Evolutionary conservation across 2,888 invertebrate species (phyloP).

Genomic region (Prostheceraeus crozeri): DNA sequence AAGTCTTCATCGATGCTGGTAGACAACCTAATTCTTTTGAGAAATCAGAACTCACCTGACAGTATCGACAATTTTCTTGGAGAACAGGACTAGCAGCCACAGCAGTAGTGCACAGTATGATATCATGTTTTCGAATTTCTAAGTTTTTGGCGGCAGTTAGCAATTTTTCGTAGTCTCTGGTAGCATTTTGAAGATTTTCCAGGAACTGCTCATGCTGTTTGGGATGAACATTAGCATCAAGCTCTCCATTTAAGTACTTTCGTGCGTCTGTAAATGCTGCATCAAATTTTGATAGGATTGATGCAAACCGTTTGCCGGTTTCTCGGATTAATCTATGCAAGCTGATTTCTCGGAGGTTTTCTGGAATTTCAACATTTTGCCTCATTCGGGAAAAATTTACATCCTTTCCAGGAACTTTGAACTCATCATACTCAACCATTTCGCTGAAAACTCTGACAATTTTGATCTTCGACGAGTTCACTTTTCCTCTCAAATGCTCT

Average conservation of each 20-base stretch:
- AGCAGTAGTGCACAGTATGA: slow-evolving; percentile 34
- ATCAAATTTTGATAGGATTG: slow-evolving; percentile 7
- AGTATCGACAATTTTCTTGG: background rate
- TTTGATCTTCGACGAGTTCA: too few species aligned
- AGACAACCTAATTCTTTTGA: too few species aligned
- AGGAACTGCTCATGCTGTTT: too few species aligned
- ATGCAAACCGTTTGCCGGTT: background rate
- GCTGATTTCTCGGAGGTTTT: slow-evolving; percentile 40
- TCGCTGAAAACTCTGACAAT: slow-evolving; percentile 49
- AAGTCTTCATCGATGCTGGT: too few species aligned
- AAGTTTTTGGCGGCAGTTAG: background rate
- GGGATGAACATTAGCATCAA: too few species aligned
- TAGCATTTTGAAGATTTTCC: too few species aligned
- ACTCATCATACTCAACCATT: slow-evolving; percentile 44
- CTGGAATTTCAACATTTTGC: background rate
- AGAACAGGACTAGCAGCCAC: slow-evolving; percentile 5
- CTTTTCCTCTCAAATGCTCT: too few species aligned
- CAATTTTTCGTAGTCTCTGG: background rate
- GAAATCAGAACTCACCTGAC: too few species aligned
- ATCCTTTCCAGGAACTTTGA: slow-evolving; percentile 45
- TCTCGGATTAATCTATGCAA: slow-evolving; percentile 44
- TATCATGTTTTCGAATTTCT: background rate
- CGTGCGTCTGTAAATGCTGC: too few species aligned
- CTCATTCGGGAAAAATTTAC: slow-evolving; percentile 33
- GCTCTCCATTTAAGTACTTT: too few species aligned